A percentile compares a stretch with the other conserved stretches of the same genome.
These are phyloP conservation scores for Mungos mungo DNA, from an alignment of 2,113 vertebrate genomes.

Conservation along the genomic window DNA sequence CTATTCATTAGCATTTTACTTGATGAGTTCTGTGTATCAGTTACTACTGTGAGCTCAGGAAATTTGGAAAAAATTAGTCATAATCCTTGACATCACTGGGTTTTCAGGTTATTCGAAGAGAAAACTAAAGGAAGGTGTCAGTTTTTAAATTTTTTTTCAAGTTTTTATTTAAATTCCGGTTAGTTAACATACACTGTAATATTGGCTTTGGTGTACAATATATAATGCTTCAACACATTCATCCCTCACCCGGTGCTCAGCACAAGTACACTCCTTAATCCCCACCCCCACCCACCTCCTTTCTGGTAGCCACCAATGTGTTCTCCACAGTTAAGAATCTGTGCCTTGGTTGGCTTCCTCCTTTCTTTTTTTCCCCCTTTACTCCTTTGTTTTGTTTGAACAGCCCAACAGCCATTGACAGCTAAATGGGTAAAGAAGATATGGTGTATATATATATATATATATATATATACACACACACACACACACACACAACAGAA, in stretches of 20 bases:
- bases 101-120: background rate
- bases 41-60: background rate
- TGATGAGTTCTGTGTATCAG: background rate
- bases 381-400: background rate
- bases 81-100: background rate
- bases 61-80: background rate
- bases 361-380: background rate
- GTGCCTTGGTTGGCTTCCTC: background rate
- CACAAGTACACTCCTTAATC: background rate
- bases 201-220: background rate
- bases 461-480: no score
- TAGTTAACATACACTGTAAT: background rate
- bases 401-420: background rate
- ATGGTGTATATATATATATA: background rate
- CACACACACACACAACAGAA: background rate
- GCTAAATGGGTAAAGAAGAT: background rate
- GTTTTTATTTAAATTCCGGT: background rate
- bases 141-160: background rate
- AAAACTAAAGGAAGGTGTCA: background rate
- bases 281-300: background rate
- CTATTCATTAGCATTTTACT: background rate
- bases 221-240: background rate
- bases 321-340: background rate
- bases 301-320: background rate
- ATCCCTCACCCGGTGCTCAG: background rate